Conservation (phyloP, 64 coral and sea anemone genomes). For the Orbicella faveolata region DNA sequence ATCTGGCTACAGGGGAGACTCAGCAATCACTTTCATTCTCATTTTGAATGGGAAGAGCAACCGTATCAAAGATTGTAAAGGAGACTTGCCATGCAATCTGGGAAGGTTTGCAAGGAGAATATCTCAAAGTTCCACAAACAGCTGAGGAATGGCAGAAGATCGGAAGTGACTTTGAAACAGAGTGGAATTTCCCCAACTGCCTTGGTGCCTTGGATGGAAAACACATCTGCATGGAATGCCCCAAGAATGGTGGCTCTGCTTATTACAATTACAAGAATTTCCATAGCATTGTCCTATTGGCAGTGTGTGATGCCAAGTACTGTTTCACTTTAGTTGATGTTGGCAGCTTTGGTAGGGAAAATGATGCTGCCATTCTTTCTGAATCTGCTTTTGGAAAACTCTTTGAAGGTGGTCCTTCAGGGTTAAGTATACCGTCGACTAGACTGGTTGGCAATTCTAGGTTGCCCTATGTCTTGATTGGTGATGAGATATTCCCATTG, state of each 20-base stretch:
- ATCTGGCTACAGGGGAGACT: no score
- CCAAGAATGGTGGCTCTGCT: neutral
- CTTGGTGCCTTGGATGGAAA: neutral
- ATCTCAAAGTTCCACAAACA: neutral
- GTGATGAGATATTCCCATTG: constrained; percentile 55
- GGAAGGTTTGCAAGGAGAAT: neutral
- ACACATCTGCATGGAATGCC: neutral
- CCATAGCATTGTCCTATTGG: neutral
- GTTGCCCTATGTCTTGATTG: constrained; percentile 43
- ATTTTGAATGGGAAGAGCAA: no score
- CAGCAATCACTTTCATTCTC: no score
- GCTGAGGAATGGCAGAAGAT: neutral
- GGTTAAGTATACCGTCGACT: neutral
- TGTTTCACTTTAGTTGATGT: constrained; percentile 1
- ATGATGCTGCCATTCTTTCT: constrained; percentile 15
- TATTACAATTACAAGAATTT: constrained; percentile 53
- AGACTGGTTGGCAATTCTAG: no score
- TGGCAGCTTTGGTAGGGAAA: neutral
- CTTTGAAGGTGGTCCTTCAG: neutral
- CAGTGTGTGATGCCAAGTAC: neutral
- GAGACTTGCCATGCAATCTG: constrained; percentile 7
- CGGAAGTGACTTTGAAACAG: neutral
- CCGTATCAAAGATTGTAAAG: neutral
- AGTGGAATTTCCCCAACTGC: constrained; percentile 2
- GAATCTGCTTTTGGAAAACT: constrained; percentile 12